These are phyloP conservation scores for Napeogenes inachia DNA, from an alignment of 2,888 invertebrate species.

Conservation along the genomic window DNA sequence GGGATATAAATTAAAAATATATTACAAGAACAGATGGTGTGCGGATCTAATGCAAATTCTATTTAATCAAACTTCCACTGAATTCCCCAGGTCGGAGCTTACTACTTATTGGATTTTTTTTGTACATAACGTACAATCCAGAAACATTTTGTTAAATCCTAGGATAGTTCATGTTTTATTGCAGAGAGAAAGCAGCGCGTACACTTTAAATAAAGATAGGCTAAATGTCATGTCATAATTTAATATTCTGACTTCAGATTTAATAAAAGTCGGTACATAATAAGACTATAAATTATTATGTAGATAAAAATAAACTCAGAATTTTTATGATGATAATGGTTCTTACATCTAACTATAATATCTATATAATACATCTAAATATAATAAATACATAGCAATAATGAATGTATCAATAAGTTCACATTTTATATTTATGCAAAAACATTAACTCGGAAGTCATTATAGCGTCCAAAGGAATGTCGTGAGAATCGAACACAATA, in stretches of 20 bases:
- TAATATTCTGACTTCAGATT: slow-evolving; percentile 7
- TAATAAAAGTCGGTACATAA: slow-evolving; percentile 12
- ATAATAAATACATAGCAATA: no score
- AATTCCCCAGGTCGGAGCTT: slow-evolving; percentile 33
- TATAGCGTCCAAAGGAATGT: no score
- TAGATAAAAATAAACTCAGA: not conserved
- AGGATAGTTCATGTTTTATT: slow-evolving; percentile 20
- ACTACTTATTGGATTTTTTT: slow-evolving; percentile 51
- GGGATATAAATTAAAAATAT: slow-evolving; percentile 73
- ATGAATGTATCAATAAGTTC: no score
- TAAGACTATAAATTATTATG: slow-evolving; percentile 5
- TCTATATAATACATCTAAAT: no score
- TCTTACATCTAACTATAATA: no score
- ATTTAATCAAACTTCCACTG: slow-evolving; percentile 62
- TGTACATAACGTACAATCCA: slow-evolving; percentile 29
- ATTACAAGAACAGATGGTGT: slow-evolving; percentile 63
- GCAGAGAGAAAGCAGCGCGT: slow-evolving; percentile 15
- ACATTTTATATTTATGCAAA: no score
- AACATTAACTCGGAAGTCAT: no score
- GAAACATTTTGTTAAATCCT: slow-evolving; percentile 16
- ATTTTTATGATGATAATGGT: no score
- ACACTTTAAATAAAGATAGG: slow-evolving; percentile 19
- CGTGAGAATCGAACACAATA: no score
- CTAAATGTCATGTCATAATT: slow-evolving; percentile 14
- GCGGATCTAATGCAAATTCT: slow-evolving; percentile 63